Evolutionary conservation across 2,797 vertebrate genomes (phyloP).

Genomic region (Lithobates pipiens): DNA sequence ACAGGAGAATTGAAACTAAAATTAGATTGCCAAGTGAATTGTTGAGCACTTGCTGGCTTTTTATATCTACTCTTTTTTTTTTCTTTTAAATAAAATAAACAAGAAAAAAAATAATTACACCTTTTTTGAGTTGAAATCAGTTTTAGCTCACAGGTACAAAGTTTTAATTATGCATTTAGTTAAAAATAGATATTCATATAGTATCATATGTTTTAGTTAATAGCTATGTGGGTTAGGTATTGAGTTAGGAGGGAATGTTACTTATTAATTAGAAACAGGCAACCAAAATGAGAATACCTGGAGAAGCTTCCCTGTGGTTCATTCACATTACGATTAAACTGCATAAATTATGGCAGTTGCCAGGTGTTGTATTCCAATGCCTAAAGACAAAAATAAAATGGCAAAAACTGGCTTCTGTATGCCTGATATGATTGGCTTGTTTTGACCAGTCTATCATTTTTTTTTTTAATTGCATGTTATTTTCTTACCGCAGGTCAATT

Average conservation of each 20-base stretch:
- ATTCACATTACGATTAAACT: not conserved
- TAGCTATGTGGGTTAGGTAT: constrained; percentile 16
- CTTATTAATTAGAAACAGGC: constrained; percentile 16
- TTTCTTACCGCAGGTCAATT: constrained; percentile 7
- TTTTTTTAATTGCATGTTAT: constrained; percentile 28
- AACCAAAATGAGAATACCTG: not conserved
- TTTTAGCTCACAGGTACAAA: constrained; percentile 1
- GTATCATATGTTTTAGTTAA: constrained; percentile 23
- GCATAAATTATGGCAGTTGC: not conserved
- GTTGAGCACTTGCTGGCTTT: not conserved
- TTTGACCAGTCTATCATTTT: constrained; percentile 22
- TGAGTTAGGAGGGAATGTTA: not conserved
- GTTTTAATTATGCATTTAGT: constrained; percentile 31
- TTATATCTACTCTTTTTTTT: constrained; percentile 4
- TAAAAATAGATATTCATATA: constrained; percentile 33
- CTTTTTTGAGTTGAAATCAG: constrained; percentile 19
- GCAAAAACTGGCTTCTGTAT: constrained; percentile 20
- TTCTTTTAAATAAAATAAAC: constrained; percentile 23
- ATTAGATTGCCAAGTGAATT: constrained; percentile 17
- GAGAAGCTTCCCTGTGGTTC: not conserved
- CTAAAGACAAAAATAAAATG: constrained; percentile 9
- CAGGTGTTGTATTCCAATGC: not conserved
- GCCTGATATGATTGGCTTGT: constrained; percentile 31
- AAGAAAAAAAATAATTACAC: constrained; percentile 33
- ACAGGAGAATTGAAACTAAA: constrained; percentile 50